These are phyloP conservation scores for Hypena proboscidalis DNA, from an alignment of 2,888 invertebrate species.

Conservation along the genomic window DNA sequence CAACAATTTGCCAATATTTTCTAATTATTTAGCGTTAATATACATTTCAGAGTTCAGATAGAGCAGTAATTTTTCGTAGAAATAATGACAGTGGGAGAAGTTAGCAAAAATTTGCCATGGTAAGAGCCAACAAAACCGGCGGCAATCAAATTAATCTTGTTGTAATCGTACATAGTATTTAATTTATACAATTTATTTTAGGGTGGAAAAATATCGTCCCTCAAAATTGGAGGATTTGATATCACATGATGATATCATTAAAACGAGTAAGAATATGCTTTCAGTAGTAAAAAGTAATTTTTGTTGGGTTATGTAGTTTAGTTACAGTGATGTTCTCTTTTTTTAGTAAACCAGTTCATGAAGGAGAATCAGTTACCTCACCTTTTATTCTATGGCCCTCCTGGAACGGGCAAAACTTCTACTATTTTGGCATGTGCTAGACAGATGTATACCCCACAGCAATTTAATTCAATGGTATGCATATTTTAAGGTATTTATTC, in stretches of 20 bases:
- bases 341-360: constrained; percentile 93
- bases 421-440: constrained; percentile 98
- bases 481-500: not conserved
- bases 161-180: too few species aligned
- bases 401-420: constrained; percentile 99
- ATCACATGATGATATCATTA: constrained; percentile 98
- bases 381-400: constrained; percentile 98
- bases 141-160: too few species aligned
- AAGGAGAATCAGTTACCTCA: constrained; percentile 97
- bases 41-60: too few species aligned
- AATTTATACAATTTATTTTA: too few species aligned
- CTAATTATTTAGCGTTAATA: too few species aligned
- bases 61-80: not conserved
- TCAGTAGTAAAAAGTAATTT: not conserved
- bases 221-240: constrained; percentile 95
- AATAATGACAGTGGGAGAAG: constrained; percentile 72
- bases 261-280: constrained; percentile 90
- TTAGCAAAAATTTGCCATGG: constrained; percentile 86
- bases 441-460: constrained; percentile 94
- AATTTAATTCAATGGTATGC: constrained; percentile 96
- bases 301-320: not conserved
- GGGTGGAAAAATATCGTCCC: constrained; percentile 99
- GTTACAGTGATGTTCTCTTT: not conserved
- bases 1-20: too few species aligned
- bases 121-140: constrained; percentile 55